Conservation (phyloP, 1,140 invertebrate genomes). For the Drosophila nannoptera region DNA sequence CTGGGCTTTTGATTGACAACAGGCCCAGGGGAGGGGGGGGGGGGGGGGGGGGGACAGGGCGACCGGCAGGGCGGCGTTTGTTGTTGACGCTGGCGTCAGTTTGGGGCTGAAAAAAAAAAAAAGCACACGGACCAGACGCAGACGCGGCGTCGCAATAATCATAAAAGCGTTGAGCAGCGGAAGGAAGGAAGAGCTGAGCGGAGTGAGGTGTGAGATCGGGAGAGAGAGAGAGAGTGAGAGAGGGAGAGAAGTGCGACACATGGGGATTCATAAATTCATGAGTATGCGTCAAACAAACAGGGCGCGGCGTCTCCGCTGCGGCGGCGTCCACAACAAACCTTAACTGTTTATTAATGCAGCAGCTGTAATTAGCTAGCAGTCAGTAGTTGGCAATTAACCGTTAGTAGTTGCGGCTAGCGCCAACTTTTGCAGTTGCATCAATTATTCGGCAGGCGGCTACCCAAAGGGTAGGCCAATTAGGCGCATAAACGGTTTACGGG, state of each 20-base stretch:
- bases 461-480: constrained; percentile 47
- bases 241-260: background rate
- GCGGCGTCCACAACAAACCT: background rate
- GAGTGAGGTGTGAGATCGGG: background rate
- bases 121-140: constrained; percentile 49
- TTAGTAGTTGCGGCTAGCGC: constrained; percentile 19
- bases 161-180: constrained; percentile 53
- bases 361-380: constrained; percentile 53
- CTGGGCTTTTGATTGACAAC: constrained; percentile 62
- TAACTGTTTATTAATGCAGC: constrained; percentile 34
- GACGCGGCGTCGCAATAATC: constrained; percentile 76
- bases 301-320: constrained; percentile 1
- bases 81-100: constrained; percentile 54
- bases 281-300: constrained; percentile 24
- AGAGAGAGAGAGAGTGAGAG: background rate
- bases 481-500: constrained; percentile 34
- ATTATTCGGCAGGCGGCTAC: constrained; percentile 47
- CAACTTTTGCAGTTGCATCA: constrained; percentile 58
- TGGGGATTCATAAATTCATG: constrained; percentile 25
- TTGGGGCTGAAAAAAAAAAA: constrained; percentile 15
- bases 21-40: background rate
- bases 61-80: background rate
- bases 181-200: background rate
- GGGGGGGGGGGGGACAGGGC: background rate
- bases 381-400: constrained; percentile 51